Conservation (phyloP, 2,797 vertebrate genomes). For the Pseudopleuronectes americanus region DNA sequence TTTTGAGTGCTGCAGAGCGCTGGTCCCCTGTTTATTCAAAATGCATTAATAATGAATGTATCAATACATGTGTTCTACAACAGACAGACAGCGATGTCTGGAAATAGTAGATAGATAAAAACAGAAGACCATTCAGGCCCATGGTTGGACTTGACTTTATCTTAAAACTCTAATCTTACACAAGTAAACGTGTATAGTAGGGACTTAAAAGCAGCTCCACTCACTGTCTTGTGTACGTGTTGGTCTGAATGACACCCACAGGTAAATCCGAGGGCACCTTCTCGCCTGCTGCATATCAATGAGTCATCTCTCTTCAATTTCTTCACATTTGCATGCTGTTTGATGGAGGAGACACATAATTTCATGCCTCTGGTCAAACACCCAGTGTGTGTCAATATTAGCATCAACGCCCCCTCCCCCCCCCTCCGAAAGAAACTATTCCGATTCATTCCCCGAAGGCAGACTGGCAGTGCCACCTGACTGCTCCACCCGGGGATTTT, state of each 20-base stretch:
- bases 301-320: constrained; percentile 1
- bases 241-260: background rate
- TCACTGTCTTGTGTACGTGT: background rate
- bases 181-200: background rate
- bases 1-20: no score
- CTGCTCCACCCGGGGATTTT: constrained; percentile 42
- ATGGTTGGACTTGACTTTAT: no score
- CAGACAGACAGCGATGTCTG: no score
- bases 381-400: constrained; percentile 16
- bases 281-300: background rate
- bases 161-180: no score
- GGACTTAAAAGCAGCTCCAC: no score
- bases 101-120: no score
- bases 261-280: background rate
- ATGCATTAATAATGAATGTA: no score
- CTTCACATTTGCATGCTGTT: constrained; percentile 17
- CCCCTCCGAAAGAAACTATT: background rate
- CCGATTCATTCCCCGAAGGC: constrained; percentile 27
- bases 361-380: constrained; percentile 41
- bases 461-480: constrained; percentile 33
- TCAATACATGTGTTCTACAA: no score
- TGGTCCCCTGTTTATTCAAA: no score
- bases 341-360: constrained; percentile 32
- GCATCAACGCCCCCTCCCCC: background rate
- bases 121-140: no score